These are phyloP conservation scores for Megalopta genalis DNA, from an alignment of 1,140 invertebrate species.

Conservation along the genomic window DNA sequence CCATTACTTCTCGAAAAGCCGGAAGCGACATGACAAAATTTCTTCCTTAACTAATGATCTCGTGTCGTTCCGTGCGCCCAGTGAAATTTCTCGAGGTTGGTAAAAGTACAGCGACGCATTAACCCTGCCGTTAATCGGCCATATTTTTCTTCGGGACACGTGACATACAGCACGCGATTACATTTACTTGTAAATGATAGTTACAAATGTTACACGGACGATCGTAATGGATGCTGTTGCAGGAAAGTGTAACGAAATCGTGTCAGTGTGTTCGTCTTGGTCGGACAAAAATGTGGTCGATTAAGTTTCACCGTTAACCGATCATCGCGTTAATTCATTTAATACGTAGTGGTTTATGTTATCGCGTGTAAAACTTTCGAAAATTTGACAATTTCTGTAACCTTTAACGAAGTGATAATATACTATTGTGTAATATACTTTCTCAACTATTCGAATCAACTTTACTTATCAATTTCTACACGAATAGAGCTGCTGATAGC, in stretches of 20 bases:
- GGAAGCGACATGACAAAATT: background rate
- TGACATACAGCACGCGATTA: constrained; percentile 5
- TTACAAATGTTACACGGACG: background rate
- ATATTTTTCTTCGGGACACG: background rate
- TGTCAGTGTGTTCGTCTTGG: background rate
- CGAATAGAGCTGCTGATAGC: too few species aligned
- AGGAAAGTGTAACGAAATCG: constrained; percentile 7
- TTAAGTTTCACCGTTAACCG: constrained; percentile 6
- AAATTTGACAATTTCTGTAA: background rate
- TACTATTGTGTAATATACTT: background rate
- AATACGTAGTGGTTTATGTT: background rate
- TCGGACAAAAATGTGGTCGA: background rate
- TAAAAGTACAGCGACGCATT: background rate
- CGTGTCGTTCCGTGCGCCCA: background rate
- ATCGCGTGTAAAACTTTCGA: background rate
- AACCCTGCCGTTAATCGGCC: background rate
- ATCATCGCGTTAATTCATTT: constrained; percentile 2
- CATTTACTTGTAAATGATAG: constrained; percentile 1
- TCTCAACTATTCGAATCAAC: too few species aligned
- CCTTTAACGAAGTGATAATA: background rate
- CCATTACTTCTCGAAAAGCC: background rate
- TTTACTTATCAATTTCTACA: too few species aligned
- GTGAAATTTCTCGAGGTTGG: background rate
- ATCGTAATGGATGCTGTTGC: background rate
- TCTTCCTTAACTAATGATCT: background rate